Evolutionary conservation across 1,140 invertebrate species (phyloP).

Genomic region (Aphaenogaster ashmeadi): DNA sequence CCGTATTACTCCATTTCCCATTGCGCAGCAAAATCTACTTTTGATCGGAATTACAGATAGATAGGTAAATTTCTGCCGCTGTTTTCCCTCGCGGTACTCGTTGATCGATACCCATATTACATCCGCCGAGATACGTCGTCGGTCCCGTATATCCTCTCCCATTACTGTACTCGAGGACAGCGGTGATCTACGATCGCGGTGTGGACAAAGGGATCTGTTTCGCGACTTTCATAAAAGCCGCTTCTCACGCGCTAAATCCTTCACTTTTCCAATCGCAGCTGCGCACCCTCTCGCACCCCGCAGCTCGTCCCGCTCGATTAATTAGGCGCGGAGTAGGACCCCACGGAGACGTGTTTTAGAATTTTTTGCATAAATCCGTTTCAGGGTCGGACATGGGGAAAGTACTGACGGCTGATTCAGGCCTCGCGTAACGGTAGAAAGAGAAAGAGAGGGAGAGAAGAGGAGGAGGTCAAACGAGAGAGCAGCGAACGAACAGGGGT

Average conservation of each 20-base stretch:
- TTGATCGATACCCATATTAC: slow-evolving; percentile 70
- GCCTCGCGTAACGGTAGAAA: slow-evolving; percentile 28
- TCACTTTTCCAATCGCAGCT: slow-evolving; percentile 72
- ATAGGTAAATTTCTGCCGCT: not conserved
- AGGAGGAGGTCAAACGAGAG: slow-evolving; percentile 53
- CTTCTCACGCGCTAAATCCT: slow-evolving; percentile 70
- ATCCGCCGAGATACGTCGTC: slow-evolving; percentile 39
- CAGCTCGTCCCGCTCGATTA: slow-evolving; percentile 64
- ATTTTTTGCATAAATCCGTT: slow-evolving; percentile 77
- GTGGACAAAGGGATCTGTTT: slow-evolving; percentile 44
- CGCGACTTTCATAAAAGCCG: slow-evolving; percentile 66
- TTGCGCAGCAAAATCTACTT: not conserved
- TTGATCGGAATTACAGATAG: slow-evolving; percentile 34
- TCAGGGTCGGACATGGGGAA: slow-evolving; percentile 7
- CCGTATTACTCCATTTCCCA: not conserved
- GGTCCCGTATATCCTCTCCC: slow-evolving; percentile 35
- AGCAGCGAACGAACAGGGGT: slow-evolving; percentile 60
- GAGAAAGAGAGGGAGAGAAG: not conserved
- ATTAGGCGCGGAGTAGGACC: slow-evolving; percentile 72
- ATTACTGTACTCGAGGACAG: slow-evolving; percentile 30
- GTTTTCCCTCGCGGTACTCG: slow-evolving; percentile 32
- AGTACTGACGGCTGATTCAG: slow-evolving; percentile 79
- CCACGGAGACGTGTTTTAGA: slow-evolving; percentile 70
- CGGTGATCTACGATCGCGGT: slow-evolving; percentile 50
- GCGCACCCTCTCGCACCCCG: slow-evolving; percentile 35